Base-by-base conservation (phyloP, 1,140 invertebrate genomes). In the Scaptomyza hsui region DNA sequence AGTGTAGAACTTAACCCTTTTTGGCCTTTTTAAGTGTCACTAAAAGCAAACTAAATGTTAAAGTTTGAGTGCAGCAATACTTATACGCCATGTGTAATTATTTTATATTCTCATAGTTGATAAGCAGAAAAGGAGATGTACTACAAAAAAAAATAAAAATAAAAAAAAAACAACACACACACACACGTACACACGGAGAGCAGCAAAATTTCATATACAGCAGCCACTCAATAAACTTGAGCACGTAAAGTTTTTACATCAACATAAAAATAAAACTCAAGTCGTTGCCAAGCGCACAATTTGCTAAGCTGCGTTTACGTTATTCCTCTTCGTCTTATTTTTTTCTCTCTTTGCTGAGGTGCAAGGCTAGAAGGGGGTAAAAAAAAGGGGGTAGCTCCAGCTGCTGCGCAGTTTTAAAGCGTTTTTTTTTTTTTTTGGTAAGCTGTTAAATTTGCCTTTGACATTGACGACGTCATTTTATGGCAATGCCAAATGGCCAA, bases 211-310 rank as follows among this genome's bases (percentile, higher is more conserved):
- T 59, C 37, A 24, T 42, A 55, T 24, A 55, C 52, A 60, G 56
- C 70, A 72, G 69, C 57, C 63, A 76, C 73, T 76, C 73, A 73
- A 76, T 76, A 76, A 76, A 69, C 62, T 72, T 76, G 70, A 73
- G 71, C 63, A 69, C 70, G 70, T 67, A 76, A 76, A 76, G 56
- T 76, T 76, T 75, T 76, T 76, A 70, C 73, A 76, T 76, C 62
- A 76, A 68, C 73, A 76, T 76, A 76, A 76, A 76, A 76, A 73
- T 72, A 76, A 73, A 76, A 76, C 70, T 72, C 70, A 69, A 75
- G 69, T 75, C 73, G 69, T 75, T 75, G 62, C 21, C 72, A 67
- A 67, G 51, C 49, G 70, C 73, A 72, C 69, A 75, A 75, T 75
- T 72, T 75, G 70, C 63, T 73, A 72, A 76, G 63, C 73, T 62